phyloP scores from a whole-genome alignment of 2,888 invertebrate species.

The Acanthosepion esculentum region DNA sequence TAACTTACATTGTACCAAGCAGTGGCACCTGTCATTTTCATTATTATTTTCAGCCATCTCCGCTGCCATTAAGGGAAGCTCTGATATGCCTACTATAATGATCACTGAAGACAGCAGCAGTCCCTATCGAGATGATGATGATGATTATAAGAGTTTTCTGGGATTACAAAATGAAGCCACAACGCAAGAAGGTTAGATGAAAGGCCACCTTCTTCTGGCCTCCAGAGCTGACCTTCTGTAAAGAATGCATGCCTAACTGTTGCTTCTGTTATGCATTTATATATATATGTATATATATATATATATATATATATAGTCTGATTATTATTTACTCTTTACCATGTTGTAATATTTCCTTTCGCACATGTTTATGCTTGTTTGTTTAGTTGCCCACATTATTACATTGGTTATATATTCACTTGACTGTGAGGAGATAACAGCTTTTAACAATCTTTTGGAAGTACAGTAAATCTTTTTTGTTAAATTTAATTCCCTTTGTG shows the following conservation, averaged over 20 bases:
- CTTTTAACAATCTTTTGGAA: neutral
- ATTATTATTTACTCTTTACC: neutral
- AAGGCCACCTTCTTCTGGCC: neutral
- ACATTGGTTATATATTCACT: neutral
- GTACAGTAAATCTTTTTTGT: neutral
- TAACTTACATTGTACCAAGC: neutral
- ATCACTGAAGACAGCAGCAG: conserved; percentile 64
- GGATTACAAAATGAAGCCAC: conserved; percentile 52
- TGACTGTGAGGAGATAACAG: neutral
- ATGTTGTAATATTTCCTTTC: neutral
- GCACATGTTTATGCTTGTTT: neutral
- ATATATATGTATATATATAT: neutral
- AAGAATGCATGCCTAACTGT: neutral
- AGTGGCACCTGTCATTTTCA: conserved; percentile 38
- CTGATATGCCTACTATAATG: conserved; percentile 58
- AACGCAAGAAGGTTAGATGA: conserved; percentile 18
- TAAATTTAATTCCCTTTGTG: neutral
- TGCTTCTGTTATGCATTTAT: neutral
- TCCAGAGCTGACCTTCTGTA: conserved; percentile 33
- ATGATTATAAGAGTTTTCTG: conserved; percentile 62
- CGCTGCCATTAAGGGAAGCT: neutral
- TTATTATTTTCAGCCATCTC: conserved; percentile 44
- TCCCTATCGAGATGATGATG: conserved; percentile 65
- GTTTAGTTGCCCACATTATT: neutral
- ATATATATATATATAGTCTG: neutral